These are phyloP conservation scores for Lamproptera curius DNA, from an alignment of 2,888 invertebrate species.

Conservation along the genomic window DNA sequence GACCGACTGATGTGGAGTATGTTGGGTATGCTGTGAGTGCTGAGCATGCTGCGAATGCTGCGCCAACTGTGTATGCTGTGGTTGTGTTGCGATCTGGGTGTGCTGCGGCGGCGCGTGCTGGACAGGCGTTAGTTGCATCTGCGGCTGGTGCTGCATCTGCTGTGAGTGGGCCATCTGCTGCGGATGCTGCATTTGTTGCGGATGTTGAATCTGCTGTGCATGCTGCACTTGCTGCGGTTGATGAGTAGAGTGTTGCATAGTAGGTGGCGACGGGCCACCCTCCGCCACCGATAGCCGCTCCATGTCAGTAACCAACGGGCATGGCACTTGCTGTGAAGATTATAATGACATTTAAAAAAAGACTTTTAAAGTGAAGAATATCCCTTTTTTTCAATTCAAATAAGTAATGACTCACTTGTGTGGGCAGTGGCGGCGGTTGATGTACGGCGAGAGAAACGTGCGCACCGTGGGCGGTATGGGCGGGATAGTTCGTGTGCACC, in stretches of 20 bases:
- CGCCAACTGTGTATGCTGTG: constrained; percentile 33
- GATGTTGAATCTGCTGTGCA: constrained; percentile 23
- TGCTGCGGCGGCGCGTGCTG: neutral
- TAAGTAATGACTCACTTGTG: neutral
- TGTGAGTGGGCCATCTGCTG: constrained; percentile 38
- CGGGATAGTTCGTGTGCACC: neutral
- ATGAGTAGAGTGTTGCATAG: constrained; percentile 21
- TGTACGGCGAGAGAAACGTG: constrained; percentile 8
- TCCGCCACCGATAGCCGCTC: constrained; percentile 56
- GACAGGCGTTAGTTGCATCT: constrained; percentile 4
- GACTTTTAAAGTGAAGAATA: no score
- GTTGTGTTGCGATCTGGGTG: neutral
- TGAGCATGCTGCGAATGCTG: constrained; percentile 27
- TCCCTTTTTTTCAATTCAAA: no score
- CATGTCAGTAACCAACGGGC: constrained; percentile 50
- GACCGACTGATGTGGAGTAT: constrained; percentile 35
- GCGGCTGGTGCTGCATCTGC: constrained; percentile 39
- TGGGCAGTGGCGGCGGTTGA: constrained; percentile 1
- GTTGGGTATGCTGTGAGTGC: constrained; percentile 27
- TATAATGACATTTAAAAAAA: no score
- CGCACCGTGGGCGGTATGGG: neutral
- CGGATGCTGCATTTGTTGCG: constrained; percentile 9
- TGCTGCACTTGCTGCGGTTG: constrained; percentile 39
- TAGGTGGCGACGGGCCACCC: constrained; percentile 44
- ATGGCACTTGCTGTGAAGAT: constrained; percentile 21